Evolutionary conservation across 2,113 vertebrate species (phyloP), one percentile per base, ranked within the genome.

Genomic region (Pseudonaja textilis): DNA sequence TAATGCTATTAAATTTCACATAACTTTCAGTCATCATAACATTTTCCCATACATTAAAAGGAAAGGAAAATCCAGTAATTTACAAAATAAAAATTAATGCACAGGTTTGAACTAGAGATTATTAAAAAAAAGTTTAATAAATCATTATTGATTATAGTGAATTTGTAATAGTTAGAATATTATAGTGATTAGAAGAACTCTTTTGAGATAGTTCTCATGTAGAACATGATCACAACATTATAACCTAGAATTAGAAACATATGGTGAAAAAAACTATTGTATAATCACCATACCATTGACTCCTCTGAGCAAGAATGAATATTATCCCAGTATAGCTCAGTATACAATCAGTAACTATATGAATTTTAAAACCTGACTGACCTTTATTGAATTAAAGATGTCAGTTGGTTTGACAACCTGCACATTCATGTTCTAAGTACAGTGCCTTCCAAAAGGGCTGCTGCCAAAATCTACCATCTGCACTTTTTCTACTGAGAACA

Each of bases 391-490:
- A 93, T 95, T 94, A 93, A 94, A 94, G 56, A 25, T 57, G 47
- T 91, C 94, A 93, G 93, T 96, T 97, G 95, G 92, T 89, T 95
- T 96, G 96, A 94, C 94, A 95, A 94, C 93, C 92, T 50, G 47
- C 25, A 95, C 90, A 91, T 94, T 94, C 4, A 91, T 45, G 34
- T 50, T 47, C 55, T 50, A 52, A 96, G 74, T 93, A 91, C 42
- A 93, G 93, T 54, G 89, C 92, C 95, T 97, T 96, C 94, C 96
- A 95, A 91, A 92, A 95, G 9, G 64, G 42, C 52, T 45, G 93
- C 94, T 96, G 95, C 95, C 94, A 96, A 94, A 92, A 94, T 91
- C 47, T 20, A 92, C 95, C 95, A 96, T 96, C 97, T 97, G 95
- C 0, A 9, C 94, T 23, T 93, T 90, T 92, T 95, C 94, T 91